phyloP scores from a whole-genome alignment of 2,888 invertebrate genomes.

The Apantesis nais region DNA sequence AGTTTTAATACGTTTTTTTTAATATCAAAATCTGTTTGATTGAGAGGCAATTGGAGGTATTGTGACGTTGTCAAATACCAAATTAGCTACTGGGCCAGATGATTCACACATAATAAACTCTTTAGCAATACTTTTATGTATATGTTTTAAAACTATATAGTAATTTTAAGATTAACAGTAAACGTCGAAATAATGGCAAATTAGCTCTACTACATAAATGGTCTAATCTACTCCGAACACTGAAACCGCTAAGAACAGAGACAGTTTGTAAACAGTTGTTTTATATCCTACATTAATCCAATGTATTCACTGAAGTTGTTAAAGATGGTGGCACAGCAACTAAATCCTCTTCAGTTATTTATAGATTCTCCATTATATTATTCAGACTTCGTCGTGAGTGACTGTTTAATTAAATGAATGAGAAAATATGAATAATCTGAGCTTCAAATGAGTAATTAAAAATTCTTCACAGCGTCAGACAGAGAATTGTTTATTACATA shows the following conservation, averaged over 20 bases:
- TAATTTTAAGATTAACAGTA: background rate
- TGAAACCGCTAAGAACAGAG: background rate
- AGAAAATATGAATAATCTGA: background rate
- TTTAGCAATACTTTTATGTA: no score
- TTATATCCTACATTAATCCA: background rate
- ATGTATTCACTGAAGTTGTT: background rate
- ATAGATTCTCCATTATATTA: background rate
- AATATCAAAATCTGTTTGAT: no score
- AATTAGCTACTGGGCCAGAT: no score
- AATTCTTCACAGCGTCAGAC: background rate
- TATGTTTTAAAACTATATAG: background rate
- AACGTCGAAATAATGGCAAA: background rate
- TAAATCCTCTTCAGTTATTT: background rate
- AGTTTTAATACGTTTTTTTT: no score
- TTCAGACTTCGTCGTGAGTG: background rate
- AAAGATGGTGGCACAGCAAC: background rate
- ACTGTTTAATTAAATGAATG: constrained; percentile 1
- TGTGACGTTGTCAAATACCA: no score
- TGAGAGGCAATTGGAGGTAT: no score
- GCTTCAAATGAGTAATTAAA: background rate
- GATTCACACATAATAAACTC: no score
- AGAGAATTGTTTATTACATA: background rate
- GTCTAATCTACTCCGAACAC: background rate
- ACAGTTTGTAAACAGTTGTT: background rate
- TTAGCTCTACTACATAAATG: background rate